phyloP scores from a whole-genome alignment of 1,140 invertebrate species.

The Hestina assimilis region DNA sequence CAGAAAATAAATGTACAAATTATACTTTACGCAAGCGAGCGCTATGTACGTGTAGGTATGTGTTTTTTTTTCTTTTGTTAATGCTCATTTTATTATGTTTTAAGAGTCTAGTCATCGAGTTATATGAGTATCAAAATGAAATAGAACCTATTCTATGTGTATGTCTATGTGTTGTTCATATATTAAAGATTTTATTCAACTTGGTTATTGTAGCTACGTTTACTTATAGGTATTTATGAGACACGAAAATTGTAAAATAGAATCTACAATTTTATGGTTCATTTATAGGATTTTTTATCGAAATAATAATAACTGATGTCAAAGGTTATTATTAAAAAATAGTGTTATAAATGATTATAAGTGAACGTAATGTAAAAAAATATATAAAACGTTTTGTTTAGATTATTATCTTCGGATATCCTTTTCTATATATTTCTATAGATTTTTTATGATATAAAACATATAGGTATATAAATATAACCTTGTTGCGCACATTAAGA shows the following conservation, averaged over 20 bases:
- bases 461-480: not conserved
- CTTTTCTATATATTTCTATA: conserved; percentile 6
- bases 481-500: conserved; percentile 16
- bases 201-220: conserved; percentile 14
- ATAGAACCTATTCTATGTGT: conserved; percentile 31
- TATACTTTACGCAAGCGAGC: conserved; percentile 27
- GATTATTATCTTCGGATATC: conserved; percentile 1
- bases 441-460: not conserved
- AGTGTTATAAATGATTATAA: not conserved
- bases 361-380: not conserved
- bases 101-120: conserved; percentile 76
- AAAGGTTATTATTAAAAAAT: no score
- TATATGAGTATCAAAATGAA: conserved; percentile 61
- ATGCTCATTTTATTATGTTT: conserved; percentile 75
- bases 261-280: no score
- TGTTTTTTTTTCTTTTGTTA: conserved; percentile 67
- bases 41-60: conserved; percentile 28
- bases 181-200: conserved; percentile 23
- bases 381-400: not conserved
- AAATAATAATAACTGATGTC: no score
- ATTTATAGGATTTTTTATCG: not conserved
- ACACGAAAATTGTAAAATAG: no score
- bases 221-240: conserved; percentile 13
- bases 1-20: conserved; percentile 25
- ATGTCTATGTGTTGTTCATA: conserved; percentile 19